A percentile compares a stretch with the other conserved stretches of the same genome.
phyloP scores from a whole-genome alignment of 2,113 vertebrate species.

The Pseudolaguvia tuberculata region DNA sequence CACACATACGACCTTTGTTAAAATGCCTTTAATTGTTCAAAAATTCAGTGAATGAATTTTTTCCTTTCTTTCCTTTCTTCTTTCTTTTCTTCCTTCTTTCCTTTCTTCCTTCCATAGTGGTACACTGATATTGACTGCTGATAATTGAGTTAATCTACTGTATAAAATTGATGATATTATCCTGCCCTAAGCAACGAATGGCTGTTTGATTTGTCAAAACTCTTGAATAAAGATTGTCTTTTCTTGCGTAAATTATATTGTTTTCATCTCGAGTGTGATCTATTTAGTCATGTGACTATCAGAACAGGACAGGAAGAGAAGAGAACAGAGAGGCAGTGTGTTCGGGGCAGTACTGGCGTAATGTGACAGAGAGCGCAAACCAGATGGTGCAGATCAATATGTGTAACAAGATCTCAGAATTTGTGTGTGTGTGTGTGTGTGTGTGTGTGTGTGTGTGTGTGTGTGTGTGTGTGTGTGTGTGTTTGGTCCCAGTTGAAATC shows the following conservation, averaged over 20 bases:
- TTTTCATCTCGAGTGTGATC: neutral
- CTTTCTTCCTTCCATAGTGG: neutral
- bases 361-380: conserved; percentile 30
- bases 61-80: no score
- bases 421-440: conserved; percentile 23
- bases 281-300: neutral
- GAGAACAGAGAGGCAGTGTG: neutral
- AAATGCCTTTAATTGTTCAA: neutral
- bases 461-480: no score
- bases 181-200: no score
- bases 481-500: no score
- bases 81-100: neutral
- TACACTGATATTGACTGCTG: neutral
- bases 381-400: conserved; percentile 49
- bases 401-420: conserved; percentile 52
- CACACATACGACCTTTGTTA: neutral
- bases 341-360: conserved; percentile 34
- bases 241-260: neutral
- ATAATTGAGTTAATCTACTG: no score
- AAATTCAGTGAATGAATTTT: neutral
- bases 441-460: conserved; percentile 9
- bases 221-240: no score
- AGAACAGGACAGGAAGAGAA: neutral
- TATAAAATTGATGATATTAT: no score
- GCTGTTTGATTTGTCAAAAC: no score